phyloP scores from a whole-genome alignment of 2,113 vertebrate genomes.

The Suricata suricatta region DNA sequence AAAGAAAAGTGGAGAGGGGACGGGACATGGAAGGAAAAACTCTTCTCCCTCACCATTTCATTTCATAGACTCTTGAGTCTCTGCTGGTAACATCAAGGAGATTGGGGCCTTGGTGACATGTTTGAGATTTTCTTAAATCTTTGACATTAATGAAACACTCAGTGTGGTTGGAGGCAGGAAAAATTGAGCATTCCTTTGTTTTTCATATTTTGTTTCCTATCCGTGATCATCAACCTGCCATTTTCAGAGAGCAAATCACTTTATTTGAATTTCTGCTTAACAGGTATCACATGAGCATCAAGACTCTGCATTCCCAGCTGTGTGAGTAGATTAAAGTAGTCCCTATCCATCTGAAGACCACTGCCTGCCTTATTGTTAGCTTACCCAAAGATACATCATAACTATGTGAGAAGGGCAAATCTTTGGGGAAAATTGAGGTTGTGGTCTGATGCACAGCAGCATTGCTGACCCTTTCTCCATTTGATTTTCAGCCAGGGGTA shows the following conservation, averaged over 20 bases:
- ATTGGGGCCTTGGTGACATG: background rate
- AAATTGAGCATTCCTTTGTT: background rate
- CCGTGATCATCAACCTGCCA: background rate
- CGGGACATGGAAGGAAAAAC: background rate
- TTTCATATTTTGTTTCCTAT: background rate
- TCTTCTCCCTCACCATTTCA: background rate
- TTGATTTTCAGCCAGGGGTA: background rate
- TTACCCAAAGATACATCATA: background rate
- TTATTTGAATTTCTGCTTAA: conserved; percentile 21
- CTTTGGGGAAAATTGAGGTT: background rate
- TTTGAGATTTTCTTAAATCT: background rate
- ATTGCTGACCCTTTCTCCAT: background rate
- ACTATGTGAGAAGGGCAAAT: background rate
- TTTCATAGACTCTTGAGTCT: background rate
- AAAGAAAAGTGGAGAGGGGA: background rate
- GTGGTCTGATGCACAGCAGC: background rate
- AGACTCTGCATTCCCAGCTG: background rate
- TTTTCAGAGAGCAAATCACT: background rate
- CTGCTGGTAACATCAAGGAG: background rate
- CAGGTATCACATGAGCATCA: background rate
- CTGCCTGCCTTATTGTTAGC: background rate
- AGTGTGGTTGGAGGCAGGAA: background rate
- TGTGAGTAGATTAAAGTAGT: background rate
- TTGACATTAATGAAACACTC: background rate
- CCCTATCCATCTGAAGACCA: background rate